These are phyloP conservation scores for Cryptocephalus primarius DNA, from an alignment of 2,888 invertebrate genomes.

Conservation along the genomic window DNA sequence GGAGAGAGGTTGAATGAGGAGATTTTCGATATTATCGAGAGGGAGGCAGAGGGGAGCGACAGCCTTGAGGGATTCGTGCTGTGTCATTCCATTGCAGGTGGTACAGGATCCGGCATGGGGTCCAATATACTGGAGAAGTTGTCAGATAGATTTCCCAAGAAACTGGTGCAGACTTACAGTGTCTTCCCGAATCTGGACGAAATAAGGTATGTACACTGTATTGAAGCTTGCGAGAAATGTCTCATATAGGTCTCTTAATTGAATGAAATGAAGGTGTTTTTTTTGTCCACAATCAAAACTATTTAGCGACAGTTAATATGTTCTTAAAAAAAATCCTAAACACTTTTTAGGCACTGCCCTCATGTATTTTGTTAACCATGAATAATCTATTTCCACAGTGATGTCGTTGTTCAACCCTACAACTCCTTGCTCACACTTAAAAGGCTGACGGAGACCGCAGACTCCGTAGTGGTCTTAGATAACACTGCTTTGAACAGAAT, in stretches of 20 bases:
- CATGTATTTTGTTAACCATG: no score
- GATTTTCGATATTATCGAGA: slow-evolving; percentile 95
- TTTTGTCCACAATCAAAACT: no score
- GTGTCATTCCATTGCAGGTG: slow-evolving; percentile 98
- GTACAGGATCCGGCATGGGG: slow-evolving; percentile 98
- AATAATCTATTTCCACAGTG: slow-evolving; percentile 44
- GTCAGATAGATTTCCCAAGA: slow-evolving; percentile 92
- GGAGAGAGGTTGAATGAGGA: slow-evolving; percentile 90
- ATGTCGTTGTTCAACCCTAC: slow-evolving; percentile 94
- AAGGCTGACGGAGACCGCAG: slow-evolving; percentile 87
- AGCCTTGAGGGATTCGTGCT: slow-evolving; percentile 96
- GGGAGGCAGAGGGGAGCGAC: slow-evolving; percentile 97
- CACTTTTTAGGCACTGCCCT: no score
- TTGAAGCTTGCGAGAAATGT: no score
- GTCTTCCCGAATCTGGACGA: slow-evolving; percentile 98
- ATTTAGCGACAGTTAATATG: no score
- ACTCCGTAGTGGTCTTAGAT: slow-evolving; percentile 94
- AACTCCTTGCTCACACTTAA: slow-evolving; percentile 91
- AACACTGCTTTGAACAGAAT: slow-evolving; percentile 94
- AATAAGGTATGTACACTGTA: slow-evolving; percentile 50
- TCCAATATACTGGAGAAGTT: slow-evolving; percentile 85
- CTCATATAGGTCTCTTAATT: no score
- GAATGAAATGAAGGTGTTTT: no score
- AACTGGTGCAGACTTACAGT: slow-evolving; percentile 95
- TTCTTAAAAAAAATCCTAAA: no score